These are phyloP conservation scores for Pyralis farinalis DNA, from an alignment of 2,888 invertebrate genomes.

Conservation along the genomic window DNA sequence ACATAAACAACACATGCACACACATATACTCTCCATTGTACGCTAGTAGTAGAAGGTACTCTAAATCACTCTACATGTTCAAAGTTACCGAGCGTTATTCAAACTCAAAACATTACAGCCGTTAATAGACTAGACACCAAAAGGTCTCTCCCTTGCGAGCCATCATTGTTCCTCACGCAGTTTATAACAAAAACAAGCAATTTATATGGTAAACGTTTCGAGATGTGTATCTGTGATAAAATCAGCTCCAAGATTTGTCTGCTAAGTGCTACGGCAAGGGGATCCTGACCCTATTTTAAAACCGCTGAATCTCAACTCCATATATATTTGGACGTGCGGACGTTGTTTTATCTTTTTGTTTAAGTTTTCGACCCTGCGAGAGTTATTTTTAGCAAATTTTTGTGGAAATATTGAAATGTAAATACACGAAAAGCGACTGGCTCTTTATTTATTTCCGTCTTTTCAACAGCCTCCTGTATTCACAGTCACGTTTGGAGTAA, in stretches of 20 bases:
- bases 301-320: not conserved
- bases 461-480: not conserved
- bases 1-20: no score
- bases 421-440: not conserved
- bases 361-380: not conserved
- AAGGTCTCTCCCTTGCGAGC: conserved; percentile 43
- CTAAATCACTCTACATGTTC: no score
- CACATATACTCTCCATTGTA: no score
- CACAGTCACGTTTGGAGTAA: not conserved
- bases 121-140: not conserved
- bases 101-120: not conserved
- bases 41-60: no score
- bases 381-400: not conserved
- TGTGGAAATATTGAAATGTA: not conserved
- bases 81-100: not conserved
- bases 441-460: not conserved
- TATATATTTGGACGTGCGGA: not conserved
- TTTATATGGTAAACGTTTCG: conserved; percentile 61
- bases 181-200: conserved; percentile 53
- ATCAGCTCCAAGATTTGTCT: conserved; percentile 12
- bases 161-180: conserved; percentile 45
- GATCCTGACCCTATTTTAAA: conserved; percentile 1
- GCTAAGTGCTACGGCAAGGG: not conserved
- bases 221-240: conserved; percentile 50
- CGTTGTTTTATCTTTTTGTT: not conserved